Evolutionary conservation across 2,797 vertebrate genomes (phyloP).

Genomic region (Acomys russatus): DNA sequence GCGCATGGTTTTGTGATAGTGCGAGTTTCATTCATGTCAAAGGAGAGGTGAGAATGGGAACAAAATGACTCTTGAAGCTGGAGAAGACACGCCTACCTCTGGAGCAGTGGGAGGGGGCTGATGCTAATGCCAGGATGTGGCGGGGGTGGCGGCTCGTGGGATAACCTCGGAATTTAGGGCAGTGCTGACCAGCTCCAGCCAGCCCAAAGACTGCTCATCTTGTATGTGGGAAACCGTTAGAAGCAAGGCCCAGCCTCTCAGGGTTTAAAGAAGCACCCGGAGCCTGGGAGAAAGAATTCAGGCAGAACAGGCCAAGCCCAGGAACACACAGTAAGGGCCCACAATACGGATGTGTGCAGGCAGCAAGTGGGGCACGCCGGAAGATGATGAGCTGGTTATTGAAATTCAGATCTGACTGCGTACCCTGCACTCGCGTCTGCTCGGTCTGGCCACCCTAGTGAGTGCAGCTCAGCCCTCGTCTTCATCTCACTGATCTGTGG

Average conservation of each 20-base stretch:
- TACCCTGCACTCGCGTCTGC: too few relatives aligned
- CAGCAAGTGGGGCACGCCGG: rapidly evolving
- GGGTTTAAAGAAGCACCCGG: background rate
- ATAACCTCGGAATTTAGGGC: background rate
- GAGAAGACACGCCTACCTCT: too few relatives aligned
- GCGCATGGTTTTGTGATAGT: background rate
- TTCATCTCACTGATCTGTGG: background rate
- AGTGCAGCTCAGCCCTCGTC: background rate
- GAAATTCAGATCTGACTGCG: background rate
- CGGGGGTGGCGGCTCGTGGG: too few relatives aligned
- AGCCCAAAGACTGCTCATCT: too few relatives aligned
- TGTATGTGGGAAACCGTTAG: background rate
- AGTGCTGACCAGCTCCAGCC: too few relatives aligned
- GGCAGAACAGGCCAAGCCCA: background rate
- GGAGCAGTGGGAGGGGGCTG: too few relatives aligned
- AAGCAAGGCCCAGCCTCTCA: background rate
- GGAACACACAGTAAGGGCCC: background rate
- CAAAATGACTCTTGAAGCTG: rapidly evolving
- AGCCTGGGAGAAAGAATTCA: background rate
- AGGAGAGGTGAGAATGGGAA: background rate
- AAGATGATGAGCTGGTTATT: background rate
- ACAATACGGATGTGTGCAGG: background rate
- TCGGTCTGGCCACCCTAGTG: background rate
- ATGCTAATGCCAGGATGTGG: too few relatives aligned
- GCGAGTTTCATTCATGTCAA: rapidly evolving